phyloP scores from a whole-genome alignment of 2,113 vertebrate genomes.

The Eira barbara region DNA sequence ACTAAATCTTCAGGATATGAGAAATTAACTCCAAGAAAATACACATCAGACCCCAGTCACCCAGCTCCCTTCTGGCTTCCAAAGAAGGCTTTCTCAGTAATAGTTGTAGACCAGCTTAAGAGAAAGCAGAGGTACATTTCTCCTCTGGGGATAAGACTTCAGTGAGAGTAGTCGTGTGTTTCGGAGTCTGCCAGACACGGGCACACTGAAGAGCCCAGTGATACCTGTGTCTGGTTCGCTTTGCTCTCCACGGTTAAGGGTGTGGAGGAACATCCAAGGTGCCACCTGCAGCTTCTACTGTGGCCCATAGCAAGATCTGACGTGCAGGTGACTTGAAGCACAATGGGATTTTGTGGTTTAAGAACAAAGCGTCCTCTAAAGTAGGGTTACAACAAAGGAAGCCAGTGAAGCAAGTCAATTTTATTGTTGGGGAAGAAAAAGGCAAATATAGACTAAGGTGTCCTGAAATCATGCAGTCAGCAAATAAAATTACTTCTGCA shows the following conservation, averaged over 20 bases:
- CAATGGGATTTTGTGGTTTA: slow-evolving; percentile 60
- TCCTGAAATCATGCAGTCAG: slow-evolving; percentile 33
- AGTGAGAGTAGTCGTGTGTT: background rate
- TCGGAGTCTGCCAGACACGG: background rate
- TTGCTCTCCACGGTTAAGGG: background rate
- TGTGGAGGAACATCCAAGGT: background rate
- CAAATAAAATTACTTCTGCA: slow-evolving; percentile 55
- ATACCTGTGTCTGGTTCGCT: background rate
- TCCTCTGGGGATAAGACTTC: background rate
- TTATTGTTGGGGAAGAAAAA: slow-evolving; percentile 61
- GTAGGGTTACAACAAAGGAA: slow-evolving; percentile 60
- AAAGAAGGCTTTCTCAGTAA: background rate
- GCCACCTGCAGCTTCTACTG: slow-evolving; percentile 54
- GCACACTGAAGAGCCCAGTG: background rate
- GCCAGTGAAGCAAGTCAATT: slow-evolving; percentile 64
- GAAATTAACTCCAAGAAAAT: background rate
- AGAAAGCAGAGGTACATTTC: background rate
- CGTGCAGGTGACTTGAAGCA: slow-evolving; percentile 58
- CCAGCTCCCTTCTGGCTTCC: background rate
- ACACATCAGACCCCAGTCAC: background rate
- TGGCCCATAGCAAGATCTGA: background rate
- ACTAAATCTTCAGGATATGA: background rate
- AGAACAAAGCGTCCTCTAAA: slow-evolving; percentile 65
- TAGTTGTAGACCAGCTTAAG: background rate
- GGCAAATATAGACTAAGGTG: background rate